phyloP scores from a whole-genome alignment of 35 echinoderm and acorn worm species.

The Hemicentrotus pulcherrimus region DNA sequence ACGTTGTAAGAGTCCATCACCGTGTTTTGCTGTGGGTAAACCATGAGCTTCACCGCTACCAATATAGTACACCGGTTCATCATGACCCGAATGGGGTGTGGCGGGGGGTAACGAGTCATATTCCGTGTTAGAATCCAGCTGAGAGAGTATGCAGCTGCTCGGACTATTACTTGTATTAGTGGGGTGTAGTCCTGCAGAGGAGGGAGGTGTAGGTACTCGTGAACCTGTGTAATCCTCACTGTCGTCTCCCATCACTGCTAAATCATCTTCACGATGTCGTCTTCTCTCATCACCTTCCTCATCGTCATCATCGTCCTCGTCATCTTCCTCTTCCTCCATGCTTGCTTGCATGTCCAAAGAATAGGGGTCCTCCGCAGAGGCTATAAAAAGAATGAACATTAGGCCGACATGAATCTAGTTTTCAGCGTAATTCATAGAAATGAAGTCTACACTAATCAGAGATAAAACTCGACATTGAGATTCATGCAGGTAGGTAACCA shows the following conservation, averaged over 20 bases:
- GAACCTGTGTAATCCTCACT: slow-evolving; percentile 17
- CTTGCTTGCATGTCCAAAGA: neutral
- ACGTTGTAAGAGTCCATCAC: slow-evolving; percentile 38
- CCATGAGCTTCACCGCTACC: slow-evolving; percentile 40
- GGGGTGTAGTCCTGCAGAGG: slow-evolving; percentile 36
- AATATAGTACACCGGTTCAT: slow-evolving; percentile 44
- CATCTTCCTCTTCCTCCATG: slow-evolving; percentile 40
- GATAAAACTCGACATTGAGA: neutral
- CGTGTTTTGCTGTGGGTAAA: slow-evolving; percentile 41
- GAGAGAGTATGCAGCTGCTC: slow-evolving; percentile 40
- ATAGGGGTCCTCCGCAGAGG: slow-evolving; percentile 38
- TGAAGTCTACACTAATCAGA: neutral
- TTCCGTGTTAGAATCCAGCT: slow-evolving; percentile 54
- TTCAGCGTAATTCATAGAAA: neutral
- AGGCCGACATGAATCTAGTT: neutral
- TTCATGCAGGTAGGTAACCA: neutral
- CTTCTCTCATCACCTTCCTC: neutral
- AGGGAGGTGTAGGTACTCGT: slow-evolving; percentile 7
- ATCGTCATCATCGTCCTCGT: neutral
- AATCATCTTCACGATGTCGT: neutral
- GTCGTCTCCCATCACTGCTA: slow-evolving; percentile 8
- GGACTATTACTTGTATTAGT: slow-evolving; percentile 43
- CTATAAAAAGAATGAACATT: neutral
- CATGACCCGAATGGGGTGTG: slow-evolving; percentile 16
- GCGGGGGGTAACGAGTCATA: slow-evolving; percentile 32